Percentiles rank a stretch among this genome's conserved stretches.
Conservation (phyloP, 2,888 invertebrate species). For the Holacanthella duospinosa region DNA sequence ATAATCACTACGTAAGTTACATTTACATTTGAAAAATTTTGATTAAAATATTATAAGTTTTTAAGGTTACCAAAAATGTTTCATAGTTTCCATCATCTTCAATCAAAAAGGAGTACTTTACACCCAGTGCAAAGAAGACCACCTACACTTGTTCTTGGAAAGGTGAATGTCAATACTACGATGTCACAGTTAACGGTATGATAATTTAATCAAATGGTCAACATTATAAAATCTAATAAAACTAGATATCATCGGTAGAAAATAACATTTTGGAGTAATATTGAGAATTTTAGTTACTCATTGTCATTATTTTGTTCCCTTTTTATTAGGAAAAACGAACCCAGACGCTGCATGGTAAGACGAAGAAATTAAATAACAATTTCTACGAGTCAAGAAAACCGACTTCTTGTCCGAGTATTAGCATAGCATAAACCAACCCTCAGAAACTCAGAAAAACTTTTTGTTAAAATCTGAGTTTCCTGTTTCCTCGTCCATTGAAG, state of each 20-base stretch:
- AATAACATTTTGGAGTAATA: background rate
- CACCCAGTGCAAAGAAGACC: background rate
- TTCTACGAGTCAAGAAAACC: too few relatives aligned
- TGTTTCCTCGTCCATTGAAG: too few relatives aligned
- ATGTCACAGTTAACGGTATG: slow-evolving; percentile 3
- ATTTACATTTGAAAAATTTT: too few relatives aligned
- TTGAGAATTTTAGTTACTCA: background rate
- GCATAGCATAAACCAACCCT: too few relatives aligned
- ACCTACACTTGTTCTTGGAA: background rate
- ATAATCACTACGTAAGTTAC: slow-evolving; percentile 1
- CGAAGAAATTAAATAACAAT: too few relatives aligned
- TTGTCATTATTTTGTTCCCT: background rate
- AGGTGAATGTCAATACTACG: slow-evolving; percentile 6
- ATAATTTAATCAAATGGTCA: background rate
- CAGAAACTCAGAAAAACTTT: too few relatives aligned
- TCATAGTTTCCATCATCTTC: background rate
- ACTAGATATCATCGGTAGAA: background rate
- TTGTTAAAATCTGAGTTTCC: too few relatives aligned
- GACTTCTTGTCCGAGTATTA: too few relatives aligned
- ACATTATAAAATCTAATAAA: background rate
- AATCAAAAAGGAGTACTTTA: background rate
- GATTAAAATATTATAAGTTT: too few relatives aligned
- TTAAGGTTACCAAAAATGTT: too few relatives aligned
- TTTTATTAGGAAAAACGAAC: background rate
- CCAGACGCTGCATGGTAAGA: background rate